Conservation (phyloP, 1,140 invertebrate species). For the Augochlora pura region DNA sequence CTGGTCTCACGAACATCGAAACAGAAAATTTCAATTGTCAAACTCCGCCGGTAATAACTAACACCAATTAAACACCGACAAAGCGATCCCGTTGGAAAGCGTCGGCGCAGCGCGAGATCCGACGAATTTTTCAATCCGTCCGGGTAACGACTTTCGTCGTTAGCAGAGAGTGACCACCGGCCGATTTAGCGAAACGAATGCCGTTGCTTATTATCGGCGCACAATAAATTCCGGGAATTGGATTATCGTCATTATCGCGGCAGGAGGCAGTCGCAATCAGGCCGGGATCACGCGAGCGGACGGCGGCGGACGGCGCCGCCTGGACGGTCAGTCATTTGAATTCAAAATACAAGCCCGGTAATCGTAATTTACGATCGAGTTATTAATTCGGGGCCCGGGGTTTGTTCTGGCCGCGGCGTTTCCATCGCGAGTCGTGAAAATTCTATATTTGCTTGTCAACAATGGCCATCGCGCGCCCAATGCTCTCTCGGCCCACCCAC, state of each 20-base stretch:
- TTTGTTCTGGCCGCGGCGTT: conserved; percentile 41
- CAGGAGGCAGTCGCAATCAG: conserved; percentile 14
- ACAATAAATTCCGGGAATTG: conserved; percentile 50
- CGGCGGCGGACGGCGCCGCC: not conserved
- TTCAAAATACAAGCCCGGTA: conserved; percentile 46
- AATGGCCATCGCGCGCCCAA: conserved; percentile 32
- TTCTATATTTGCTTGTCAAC: conserved; percentile 66
- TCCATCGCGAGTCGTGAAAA: conserved; percentile 56
- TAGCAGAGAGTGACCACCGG: not conserved
- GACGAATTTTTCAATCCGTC: too few relatives aligned
- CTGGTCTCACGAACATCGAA: too few relatives aligned
- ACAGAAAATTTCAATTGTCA: too few relatives aligned
- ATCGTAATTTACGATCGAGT: conserved; percentile 60
- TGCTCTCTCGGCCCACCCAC: not conserved
- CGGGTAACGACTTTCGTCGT: not conserved
- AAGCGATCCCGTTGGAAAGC: too few relatives aligned
- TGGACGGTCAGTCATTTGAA: conserved; percentile 44
- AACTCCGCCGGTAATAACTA: too few relatives aligned
- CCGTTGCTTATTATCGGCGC: conserved; percentile 26
- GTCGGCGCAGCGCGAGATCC: too few relatives aligned
- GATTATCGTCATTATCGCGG: conserved; percentile 36
- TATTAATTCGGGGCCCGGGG: conserved; percentile 55
- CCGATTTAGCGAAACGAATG: conserved; percentile 34
- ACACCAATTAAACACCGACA: too few relatives aligned
- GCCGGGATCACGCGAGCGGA: conserved; percentile 5